Evolutionary conservation across 1,140 invertebrate species (phyloP).

Genomic region (Drusus annulatus): DNA sequence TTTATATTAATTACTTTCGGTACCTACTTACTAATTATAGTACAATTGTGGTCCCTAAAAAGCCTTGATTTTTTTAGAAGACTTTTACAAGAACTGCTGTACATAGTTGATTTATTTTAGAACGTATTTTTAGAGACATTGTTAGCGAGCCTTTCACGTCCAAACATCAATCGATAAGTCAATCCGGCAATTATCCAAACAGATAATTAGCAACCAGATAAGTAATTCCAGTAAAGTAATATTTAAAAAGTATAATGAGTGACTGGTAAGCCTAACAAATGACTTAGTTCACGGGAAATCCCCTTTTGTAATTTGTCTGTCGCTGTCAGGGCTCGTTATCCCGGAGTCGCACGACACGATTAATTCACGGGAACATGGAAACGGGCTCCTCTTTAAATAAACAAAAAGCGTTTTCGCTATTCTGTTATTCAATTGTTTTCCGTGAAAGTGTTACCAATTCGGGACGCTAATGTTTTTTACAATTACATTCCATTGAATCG

Average conservation of each 20-base stretch:
- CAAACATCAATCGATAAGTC: no score
- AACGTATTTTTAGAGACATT: no score
- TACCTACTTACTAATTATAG: no score
- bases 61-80: no score
- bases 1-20: no score
- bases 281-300: constrained; percentile 34
- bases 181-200: no score
- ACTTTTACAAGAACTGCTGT: no score
- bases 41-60: no score
- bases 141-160: no score
- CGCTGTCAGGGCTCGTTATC: constrained; percentile 36
- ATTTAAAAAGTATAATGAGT: constrained; percentile 32
- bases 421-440: constrained; percentile 12
- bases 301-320: constrained; percentile 37
- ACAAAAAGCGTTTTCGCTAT: constrained; percentile 33
- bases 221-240: constrained; percentile 6
- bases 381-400: constrained; percentile 32
- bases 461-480: constrained; percentile 23
- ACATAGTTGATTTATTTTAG: no score
- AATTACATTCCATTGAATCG: constrained; percentile 2
- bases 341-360: constrained; percentile 28
- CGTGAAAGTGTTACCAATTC: constrained; percentile 5
- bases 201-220: no score
- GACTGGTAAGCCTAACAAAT: constrained; percentile 38
- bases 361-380: constrained; percentile 25